Base-by-base conservation (phyloP, 2,797 vertebrate genomes). In the Poecilia picta region DNA sequence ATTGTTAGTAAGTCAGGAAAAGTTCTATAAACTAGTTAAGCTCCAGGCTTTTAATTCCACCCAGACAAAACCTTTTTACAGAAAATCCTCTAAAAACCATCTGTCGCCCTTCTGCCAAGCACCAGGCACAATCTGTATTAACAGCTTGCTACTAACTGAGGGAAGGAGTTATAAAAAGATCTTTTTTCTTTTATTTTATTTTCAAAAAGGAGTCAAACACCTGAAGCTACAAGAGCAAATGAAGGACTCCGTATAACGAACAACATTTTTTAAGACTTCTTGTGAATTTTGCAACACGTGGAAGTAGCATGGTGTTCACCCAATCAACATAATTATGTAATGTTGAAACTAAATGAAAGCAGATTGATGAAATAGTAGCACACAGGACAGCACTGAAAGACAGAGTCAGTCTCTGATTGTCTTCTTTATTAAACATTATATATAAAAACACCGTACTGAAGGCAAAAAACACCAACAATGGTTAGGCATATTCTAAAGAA, bases 361-460 rank as follows among this genome's bases (percentile, higher is more conserved):
- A 6, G 53, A 78, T 18, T 43, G 5, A 73, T 57, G 2, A 75
- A 83, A 77, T 55, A 72, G 43, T 11, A 6, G 47, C 2, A 25
- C 3, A 49, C 1, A 25, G 25, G n/a, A 5, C 11, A 62, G 28
- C 1, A 57, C 53, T 49, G 51, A 3, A 72, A 81, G 53, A 33
- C 5, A 45, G 10, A 68, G 23, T 68, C 4, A n/a, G 41, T 46
- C 0, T 57, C 12, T 33, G n/a, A 47, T 23, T 72, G 53, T 0
- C 25, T 59, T 70, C 80, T 83, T 87, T 83, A 82, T 85, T 81
- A 31, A 2, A 31, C 64, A 23, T 57, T 25, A 11, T 72, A 62
- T 49, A 55, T 18, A 53, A 72, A 77, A 75, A n/a, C 59, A 73
- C 15, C n/a, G 13, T 3, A 41, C 43, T n/a, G 8, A 4, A 53